Evolutionary conservation across 2,888 invertebrate species (phyloP), one percentile per base, ranked within the genome.

Genomic region (Dolichopus griseipennis): DNA sequence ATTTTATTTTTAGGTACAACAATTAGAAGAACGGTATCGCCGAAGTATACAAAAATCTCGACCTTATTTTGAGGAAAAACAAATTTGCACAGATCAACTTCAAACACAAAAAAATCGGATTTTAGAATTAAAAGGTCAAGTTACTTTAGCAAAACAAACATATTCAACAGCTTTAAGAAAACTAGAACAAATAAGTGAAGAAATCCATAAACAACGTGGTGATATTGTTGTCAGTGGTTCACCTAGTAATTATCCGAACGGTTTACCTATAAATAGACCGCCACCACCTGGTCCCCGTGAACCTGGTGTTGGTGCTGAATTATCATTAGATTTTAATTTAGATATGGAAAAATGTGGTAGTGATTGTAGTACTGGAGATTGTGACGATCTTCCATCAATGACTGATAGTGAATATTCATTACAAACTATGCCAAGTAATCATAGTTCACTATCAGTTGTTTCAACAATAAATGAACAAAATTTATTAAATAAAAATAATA

Each of bases 61-160:
- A 69, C 87, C 92, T 0, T 97, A 96, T 79, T 96, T 96, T 77
- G 95, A 96, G 72, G 90, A 94, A 79, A 95, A 93, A 82, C 87
- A 89, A 76, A 85, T 91, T 18, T 92, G 94, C 74, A 91, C 95
- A 78, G 89, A 91, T 75, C 92, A 93, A 78, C 80, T 95, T 68
- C 89, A 90, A 75, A 90, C 91, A 4, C 93, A 95, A 78, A 95
- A 94, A 78, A 87, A 87, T 73, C 88, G 92, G 75, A 92, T 95
- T 21, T 90, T 91, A 74, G 87, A 88, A 73, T 83, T 97, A 18
- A 93, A 95, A 75, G 85, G 86, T 68, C 89, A 90, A 67, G 91
- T 97, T 65, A 77, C 76, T 68, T 67, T 72, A 9, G 89, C 93
- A 1, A 97, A 97, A 80, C 84, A 83, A 71, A 87, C 90, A 65